phyloP scores from a whole-genome alignment of 1,140 invertebrate species.

The Leptestheria dahalacensis region DNA sequence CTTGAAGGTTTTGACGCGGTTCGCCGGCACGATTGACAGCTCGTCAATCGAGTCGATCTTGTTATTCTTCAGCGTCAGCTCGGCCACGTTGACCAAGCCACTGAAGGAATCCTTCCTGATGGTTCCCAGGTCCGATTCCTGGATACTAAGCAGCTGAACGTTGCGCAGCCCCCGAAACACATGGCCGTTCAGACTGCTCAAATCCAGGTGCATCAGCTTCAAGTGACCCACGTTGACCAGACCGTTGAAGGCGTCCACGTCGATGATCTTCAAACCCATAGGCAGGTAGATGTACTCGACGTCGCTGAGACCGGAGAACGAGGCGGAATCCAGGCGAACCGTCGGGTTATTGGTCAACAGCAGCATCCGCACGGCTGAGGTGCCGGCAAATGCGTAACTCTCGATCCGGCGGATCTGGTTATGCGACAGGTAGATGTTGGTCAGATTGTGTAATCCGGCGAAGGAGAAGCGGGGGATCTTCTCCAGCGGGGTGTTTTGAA shows the following conservation, averaged over 20 bases:
- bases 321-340: conserved; percentile 48
- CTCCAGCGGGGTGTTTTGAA: conserved; percentile 59
- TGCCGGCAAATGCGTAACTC: conserved; percentile 62
- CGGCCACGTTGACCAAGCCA: conserved; percentile 47
- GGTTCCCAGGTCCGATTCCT: conserved; percentile 54
- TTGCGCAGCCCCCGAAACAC: conserved; percentile 59
- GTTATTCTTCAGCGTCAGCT: conserved; percentile 58
- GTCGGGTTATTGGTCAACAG: conserved; percentile 60
- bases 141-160: conserved; percentile 28
- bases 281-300: conserved; percentile 57
- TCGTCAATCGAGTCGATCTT: conserved; percentile 56
- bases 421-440: conserved; percentile 52
- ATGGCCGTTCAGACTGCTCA: conserved; percentile 44
- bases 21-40: conserved; percentile 45
- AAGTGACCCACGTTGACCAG: conserved; percentile 56
- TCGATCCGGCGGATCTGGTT: conserved; percentile 63
- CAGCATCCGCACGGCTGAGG: conserved; percentile 57
- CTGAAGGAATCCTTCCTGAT: conserved; percentile 51
- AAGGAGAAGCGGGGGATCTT: conserved; percentile 61
- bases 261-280: conserved; percentile 30
- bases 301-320: conserved; percentile 62
- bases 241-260: conserved; percentile 53
- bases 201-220: conserved; percentile 64
- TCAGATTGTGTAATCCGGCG: conserved; percentile 54
- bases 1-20: conserved; percentile 46